Evolutionary conservation across 2,113 vertebrate species (phyloP), one percentile per base, ranked within the genome.

Genomic region (Chaetura pelagica): DNA sequence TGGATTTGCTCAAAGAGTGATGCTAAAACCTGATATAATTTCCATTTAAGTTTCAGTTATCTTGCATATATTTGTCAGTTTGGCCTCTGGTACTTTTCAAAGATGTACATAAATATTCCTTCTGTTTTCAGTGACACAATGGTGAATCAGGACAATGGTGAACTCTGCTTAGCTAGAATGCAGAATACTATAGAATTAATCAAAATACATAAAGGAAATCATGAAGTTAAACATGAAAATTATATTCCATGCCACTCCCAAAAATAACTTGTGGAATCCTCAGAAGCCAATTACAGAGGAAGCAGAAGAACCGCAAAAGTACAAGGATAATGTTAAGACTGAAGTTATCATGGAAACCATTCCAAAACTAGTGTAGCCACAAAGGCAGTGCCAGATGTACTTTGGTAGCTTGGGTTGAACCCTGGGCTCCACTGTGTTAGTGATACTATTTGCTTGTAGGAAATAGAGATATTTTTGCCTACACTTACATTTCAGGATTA

Each of bases 321-420:
- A 74, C 49, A 42, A 75, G 75, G 69, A 74, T 93, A 83, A 78
- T 86, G 73, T 85, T 95, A 54, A 74, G 64, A 95, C 78, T 88
- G 48, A 83, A 22, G 93, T 97, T 95, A 94, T 71, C 91, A 93
- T 96, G 93, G 96, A 95, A 96, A 97, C 91, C 1, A 7, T 72
- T 90, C 79, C 90, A 52, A 94, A 94, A 97, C 46, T 72, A 76
- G 78, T 69, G 2, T 8, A 44, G n/a, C 89, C 92, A 77, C 89
- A 71, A 72, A 84, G 68, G 61, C 78, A 54, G 67, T 68, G 67
- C 79, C 87, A 84, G 71, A 74, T 62, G 42, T 32, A 12, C 58
- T 78, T 66, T 57, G 51, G 57, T 59, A 75, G 66, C 2, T 49
- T 1, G 32, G 20, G 26, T n/a, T 91, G 67, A 85, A 51, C 84